Evolutionary conservation across 2,888 invertebrate species (phyloP).

Genomic region (Phortica okadai): DNA sequence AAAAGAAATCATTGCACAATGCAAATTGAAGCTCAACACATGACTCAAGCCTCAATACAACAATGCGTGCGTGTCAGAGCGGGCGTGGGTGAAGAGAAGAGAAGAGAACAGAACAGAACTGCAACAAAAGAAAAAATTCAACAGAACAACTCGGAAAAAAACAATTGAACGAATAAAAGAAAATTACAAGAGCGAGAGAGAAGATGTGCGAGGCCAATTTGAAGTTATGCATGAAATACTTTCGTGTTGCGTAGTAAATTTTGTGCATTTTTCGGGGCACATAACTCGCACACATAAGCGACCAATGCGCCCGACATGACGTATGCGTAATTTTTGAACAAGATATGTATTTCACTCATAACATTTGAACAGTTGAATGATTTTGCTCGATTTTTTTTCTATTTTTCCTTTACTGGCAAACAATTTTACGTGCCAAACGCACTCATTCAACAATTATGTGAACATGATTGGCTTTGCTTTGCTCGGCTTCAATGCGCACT

Average conservation of each 20-base stretch:
- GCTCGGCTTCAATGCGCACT: too few species aligned
- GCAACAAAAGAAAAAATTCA: not conserved
- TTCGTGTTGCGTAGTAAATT: constrained; percentile 25
- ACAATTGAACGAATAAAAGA: constrained; percentile 10
- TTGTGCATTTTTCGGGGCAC: not conserved
- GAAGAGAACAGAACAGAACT: not conserved
- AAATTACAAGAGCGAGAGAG: constrained; percentile 35
- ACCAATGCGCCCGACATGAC: not conserved
- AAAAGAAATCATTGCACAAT: not conserved
- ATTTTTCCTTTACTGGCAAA: too few species aligned
- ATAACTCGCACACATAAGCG: not conserved
- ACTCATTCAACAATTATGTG: not conserved
- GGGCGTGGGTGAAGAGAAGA: not conserved
- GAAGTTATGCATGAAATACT: constrained; percentile 35
- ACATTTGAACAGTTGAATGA: too few species aligned
- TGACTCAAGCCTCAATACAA: not conserved
- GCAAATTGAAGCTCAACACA: not conserved
- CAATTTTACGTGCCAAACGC: too few species aligned
- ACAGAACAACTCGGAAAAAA: constrained; percentile 10
- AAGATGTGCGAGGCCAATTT: constrained; percentile 35
- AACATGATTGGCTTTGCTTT: too few species aligned
- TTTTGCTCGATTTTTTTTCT: too few species aligned
- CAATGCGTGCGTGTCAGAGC: not conserved
- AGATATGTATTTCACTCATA: too few species aligned
- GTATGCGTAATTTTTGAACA: not conserved